These are phyloP conservation scores for Calameuta idolon DNA, from an alignment of 2,888 invertebrate genomes.

Conservation along the genomic window DNA sequence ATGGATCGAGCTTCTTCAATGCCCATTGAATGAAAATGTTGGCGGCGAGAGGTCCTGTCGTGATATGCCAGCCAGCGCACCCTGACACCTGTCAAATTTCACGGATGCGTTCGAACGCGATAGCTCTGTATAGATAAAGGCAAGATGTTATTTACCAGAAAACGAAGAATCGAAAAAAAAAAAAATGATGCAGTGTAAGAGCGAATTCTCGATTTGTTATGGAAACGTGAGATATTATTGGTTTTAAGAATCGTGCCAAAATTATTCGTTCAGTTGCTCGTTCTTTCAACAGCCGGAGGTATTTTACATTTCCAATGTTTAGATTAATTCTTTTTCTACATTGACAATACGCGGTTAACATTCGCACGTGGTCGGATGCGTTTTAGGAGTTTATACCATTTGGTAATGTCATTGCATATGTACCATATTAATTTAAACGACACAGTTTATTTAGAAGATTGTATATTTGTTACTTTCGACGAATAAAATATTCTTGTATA, in stretches of 20 bases:
- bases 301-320: slow-evolving; percentile 23
- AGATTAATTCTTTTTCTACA: slow-evolving; percentile 32
- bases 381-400: slow-evolving; percentile 10
- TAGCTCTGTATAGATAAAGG: slow-evolving; percentile 20
- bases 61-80: neutral
- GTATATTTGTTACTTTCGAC: slow-evolving; percentile 67
- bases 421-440: slow-evolving; percentile 41
- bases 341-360: slow-evolving; percentile 49
- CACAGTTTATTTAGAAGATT: slow-evolving; percentile 61
- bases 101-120: neutral
- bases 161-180: slow-evolving; percentile 13
- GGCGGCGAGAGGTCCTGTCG: neutral
- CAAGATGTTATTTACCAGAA: slow-evolving; percentile 26
- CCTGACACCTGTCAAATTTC: neutral
- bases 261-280: slow-evolving; percentile 49
- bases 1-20: neutral
- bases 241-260: slow-evolving; percentile 61
- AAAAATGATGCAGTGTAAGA: slow-evolving; percentile 6
- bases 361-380: slow-evolving; percentile 18
- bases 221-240: slow-evolving; percentile 33
- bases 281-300: slow-evolving; percentile 33
- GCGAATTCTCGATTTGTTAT: neutral
- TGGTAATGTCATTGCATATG: slow-evolving; percentile 11
- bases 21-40: neutral
- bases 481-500: slow-evolving; percentile 68